Conservation (phyloP, 2,888 invertebrate genomes). For the Malthinus flaveolus region DNA sequence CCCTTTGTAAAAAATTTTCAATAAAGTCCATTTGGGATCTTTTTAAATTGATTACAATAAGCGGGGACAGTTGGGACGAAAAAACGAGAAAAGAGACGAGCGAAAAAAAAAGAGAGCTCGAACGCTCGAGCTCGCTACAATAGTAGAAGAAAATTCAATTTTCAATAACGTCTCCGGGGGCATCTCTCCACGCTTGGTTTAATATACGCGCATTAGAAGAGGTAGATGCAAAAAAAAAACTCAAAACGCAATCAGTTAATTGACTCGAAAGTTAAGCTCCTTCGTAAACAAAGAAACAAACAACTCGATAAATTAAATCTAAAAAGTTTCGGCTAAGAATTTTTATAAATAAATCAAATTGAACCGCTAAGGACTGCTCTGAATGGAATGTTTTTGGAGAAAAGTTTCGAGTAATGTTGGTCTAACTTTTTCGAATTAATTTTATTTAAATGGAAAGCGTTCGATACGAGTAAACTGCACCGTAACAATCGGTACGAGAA, state of each 20-base stretch:
- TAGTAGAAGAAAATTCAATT: no score
- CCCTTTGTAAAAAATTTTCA: no score
- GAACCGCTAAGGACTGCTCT: neutral
- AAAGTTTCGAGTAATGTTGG: conserved; percentile 1
- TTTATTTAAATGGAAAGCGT: neutral
- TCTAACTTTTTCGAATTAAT: neutral
- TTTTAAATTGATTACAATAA: no score
- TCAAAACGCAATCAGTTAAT: conserved; percentile 5
- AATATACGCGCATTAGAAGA: no score
- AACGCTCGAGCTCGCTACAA: no score
- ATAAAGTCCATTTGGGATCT: no score
- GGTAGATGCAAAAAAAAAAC: neutral
- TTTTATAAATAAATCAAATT: conserved; percentile 22
- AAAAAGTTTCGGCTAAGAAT: conserved; percentile 2
- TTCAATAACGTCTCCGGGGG: no score
- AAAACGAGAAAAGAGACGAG: no score
- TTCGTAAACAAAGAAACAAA: conserved; percentile 13
- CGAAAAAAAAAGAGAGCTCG: no score
- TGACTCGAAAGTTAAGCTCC: conserved; percentile 2
- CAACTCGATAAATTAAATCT: conserved; percentile 24
- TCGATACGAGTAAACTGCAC: neutral
- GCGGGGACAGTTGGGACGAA: no score
- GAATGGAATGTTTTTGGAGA: neutral
- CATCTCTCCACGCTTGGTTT: no score
- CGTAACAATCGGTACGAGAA: neutral